Evolutionary conservation across 2,797 vertebrate genomes (phyloP).

Genomic region (Coregonus ussuriensis): DNA sequence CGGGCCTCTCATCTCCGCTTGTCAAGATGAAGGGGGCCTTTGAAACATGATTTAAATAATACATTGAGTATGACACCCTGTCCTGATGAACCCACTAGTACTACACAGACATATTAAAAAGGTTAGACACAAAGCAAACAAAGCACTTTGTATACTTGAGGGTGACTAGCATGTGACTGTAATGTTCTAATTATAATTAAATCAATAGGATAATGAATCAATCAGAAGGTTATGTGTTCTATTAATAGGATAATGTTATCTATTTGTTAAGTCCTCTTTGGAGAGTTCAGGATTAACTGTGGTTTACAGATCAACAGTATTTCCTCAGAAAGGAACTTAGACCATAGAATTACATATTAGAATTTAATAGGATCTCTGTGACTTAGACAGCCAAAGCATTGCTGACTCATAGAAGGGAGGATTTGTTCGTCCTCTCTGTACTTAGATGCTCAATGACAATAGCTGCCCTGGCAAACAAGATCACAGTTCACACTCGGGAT

Average conservation of each 20-base stretch:
- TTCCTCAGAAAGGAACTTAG: neutral
- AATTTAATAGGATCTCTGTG: neutral
- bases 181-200: neutral
- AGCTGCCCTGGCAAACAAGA: neutral
- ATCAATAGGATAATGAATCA: neutral
- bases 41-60: constrained; percentile 60
- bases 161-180: neutral
- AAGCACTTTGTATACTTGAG: neutral
- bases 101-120: constrained; percentile 8
- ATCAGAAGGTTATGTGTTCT: too few species aligned
- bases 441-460: neutral
- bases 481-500: neutral
- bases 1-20: constrained; percentile 44
- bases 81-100: constrained; percentile 35
- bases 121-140: neutral
- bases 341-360: neutral
- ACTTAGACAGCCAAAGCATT: neutral
- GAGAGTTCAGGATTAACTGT: neutral
- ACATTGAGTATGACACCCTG: constrained; percentile 40
- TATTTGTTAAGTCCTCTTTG: neutral
- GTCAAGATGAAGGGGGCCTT: constrained; percentile 44
- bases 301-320: neutral
- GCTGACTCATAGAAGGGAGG: neutral
- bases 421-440: neutral
- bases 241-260: neutral